Evolutionary conservation across 2,888 invertebrate species (phyloP).

Genomic region (Syrista parreyssii): DNA sequence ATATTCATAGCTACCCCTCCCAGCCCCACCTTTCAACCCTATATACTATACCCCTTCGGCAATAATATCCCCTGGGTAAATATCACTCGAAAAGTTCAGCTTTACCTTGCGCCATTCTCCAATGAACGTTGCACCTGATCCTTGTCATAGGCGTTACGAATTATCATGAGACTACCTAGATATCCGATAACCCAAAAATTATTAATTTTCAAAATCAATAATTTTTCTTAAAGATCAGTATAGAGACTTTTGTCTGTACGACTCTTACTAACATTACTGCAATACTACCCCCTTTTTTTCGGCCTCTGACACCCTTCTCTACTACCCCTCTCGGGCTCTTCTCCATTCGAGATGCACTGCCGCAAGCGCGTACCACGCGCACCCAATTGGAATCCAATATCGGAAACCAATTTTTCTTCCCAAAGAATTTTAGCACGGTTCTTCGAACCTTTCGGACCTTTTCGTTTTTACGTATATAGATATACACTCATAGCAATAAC

Average conservation of each 20-base stretch:
- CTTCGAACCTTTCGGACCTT: conserved; percentile 43
- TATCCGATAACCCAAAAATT: too few relatives aligned
- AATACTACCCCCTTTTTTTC: not conserved
- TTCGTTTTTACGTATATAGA: conserved; percentile 1
- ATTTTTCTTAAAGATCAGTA: too few relatives aligned
- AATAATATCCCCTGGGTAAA: conserved; percentile 51
- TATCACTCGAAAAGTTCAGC: conserved; percentile 61
- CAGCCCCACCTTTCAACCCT: conserved; percentile 2
- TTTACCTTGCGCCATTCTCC: conserved; percentile 23
- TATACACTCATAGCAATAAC: too few relatives aligned
- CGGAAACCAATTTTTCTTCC: conserved; percentile 69
- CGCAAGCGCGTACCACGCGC: conserved; percentile 44
- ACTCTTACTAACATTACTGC: too few relatives aligned
- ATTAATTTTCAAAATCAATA: too few relatives aligned
- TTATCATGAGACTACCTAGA: not conserved
- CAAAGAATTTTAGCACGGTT: conserved; percentile 50
- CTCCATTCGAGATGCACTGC: conserved; percentile 56
- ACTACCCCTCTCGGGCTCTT: conserved; percentile 31
- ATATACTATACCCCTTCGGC: not conserved
- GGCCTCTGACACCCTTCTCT: conserved; percentile 2
- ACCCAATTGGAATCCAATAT: conserved; percentile 64
- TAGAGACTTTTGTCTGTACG: too few relatives aligned
- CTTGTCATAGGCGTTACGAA: not conserved
- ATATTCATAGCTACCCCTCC: conserved; percentile 61
- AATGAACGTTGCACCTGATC: not conserved